These are phyloP conservation scores for Brachionichthys hirsutus DNA, from an alignment of 2,113 vertebrate species.

Conservation along the genomic window DNA sequence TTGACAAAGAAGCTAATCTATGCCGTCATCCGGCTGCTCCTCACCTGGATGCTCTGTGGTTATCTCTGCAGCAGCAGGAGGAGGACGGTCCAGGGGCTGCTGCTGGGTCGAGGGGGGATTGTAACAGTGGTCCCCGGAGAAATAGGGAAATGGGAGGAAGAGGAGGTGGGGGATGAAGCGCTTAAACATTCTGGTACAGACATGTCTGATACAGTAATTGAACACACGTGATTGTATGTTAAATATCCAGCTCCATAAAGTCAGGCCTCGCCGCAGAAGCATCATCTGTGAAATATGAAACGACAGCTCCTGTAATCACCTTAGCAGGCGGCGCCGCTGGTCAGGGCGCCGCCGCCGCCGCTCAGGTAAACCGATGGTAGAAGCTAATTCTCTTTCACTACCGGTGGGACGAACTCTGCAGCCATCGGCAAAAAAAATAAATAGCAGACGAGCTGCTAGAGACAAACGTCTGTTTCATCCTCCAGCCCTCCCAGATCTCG, in stretches of 20 bases:
- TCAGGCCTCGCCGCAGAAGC: slow-evolving; percentile 52
- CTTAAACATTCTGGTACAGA: slow-evolving; percentile 47
- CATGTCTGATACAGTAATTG: slow-evolving; percentile 53
- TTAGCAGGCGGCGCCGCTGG: slow-evolving; percentile 21
- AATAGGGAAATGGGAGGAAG: slow-evolving; percentile 53
- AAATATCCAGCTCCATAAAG: slow-evolving; percentile 65
- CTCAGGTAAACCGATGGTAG: slow-evolving; percentile 31
- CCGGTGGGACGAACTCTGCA: slow-evolving; percentile 42
- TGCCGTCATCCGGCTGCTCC: slow-evolving; percentile 75
- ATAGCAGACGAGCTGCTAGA: not conserved
- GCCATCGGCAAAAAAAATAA: slow-evolving; percentile 39
- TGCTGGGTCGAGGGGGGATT: slow-evolving; percentile 49
- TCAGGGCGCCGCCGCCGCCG: slow-evolving; percentile 15
- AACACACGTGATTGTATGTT: slow-evolving; percentile 68
- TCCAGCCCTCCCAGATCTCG: too few relatives aligned
- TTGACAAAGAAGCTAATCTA: slow-evolving; percentile 80
- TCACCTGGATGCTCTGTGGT: slow-evolving; percentile 72
- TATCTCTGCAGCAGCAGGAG: slow-evolving; percentile 78
- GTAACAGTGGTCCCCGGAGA: slow-evolving; percentile 49
- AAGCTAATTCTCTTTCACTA: slow-evolving; percentile 42
- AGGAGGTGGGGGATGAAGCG: slow-evolving; percentile 29
- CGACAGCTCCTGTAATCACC: slow-evolving; percentile 41
- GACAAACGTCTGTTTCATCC: slow-evolving; percentile 65
- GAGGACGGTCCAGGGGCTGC: slow-evolving; percentile 41
- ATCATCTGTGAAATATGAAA: slow-evolving; percentile 61